Evolutionary conservation across 2,888 invertebrate species (phyloP).

Genomic region (Agrotis ipsilon): DNA sequence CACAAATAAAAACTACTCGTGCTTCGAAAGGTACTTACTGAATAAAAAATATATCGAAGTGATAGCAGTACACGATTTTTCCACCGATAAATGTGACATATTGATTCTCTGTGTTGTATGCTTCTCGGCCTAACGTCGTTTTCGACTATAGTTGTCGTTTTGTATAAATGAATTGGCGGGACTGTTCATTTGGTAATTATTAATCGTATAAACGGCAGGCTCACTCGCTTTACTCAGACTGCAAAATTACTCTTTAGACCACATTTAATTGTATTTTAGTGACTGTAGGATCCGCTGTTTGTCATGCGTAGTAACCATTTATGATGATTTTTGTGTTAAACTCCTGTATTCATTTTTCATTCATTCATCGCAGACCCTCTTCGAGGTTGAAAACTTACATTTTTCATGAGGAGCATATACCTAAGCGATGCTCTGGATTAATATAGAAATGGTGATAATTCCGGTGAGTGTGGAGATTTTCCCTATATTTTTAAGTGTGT

Average conservation of each 20-base stretch:
- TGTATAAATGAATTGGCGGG: conserved; percentile 17
- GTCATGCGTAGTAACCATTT: background rate
- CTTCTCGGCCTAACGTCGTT: conserved; percentile 17
- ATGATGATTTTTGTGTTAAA: too few relatives aligned
- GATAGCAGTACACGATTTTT: conserved; percentile 23
- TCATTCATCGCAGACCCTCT: too few relatives aligned
- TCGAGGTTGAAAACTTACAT: too few relatives aligned
- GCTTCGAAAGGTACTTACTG: conserved; percentile 3
- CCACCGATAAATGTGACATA: conserved; percentile 31
- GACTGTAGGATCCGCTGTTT: background rate
- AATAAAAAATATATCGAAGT: conserved; percentile 23
- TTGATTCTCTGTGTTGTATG: conserved; percentile 32
- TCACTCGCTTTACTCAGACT: background rate
- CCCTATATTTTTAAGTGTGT: too few relatives aligned
- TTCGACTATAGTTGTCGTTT: background rate
- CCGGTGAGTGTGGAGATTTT: too few relatives aligned
- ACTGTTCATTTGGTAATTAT: conserved; percentile 32
- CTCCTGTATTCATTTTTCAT: too few relatives aligned
- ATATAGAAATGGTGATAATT: too few relatives aligned
- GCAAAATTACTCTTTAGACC: background rate
- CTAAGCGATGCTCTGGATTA: too few relatives aligned
- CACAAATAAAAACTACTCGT: background rate
- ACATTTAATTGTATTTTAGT: background rate
- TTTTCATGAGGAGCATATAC: too few relatives aligned
- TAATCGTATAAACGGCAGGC: background rate